Evolutionary conservation across 2,888 invertebrate species (phyloP).

Genomic region (Blastobasis lacticolella): DNA sequence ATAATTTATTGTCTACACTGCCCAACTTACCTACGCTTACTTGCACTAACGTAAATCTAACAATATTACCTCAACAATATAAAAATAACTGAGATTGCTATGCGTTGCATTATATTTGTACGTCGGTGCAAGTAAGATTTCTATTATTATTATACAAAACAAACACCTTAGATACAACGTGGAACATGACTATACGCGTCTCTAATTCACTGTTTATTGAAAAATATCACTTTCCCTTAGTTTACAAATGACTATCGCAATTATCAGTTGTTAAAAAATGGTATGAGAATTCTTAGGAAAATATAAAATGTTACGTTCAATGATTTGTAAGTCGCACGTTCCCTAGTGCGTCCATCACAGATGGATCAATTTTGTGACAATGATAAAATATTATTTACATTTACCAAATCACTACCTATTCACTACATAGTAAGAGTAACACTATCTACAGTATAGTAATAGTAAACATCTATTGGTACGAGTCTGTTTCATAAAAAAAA

Average conservation of each 20-base stretch:
- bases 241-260: too few species aligned
- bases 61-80: too few species aligned
- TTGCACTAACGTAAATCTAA: constrained; percentile 1
- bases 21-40: constrained; percentile 18
- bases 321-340: background rate
- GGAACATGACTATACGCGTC: too few species aligned
- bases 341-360: constrained; percentile 31
- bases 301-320: background rate
- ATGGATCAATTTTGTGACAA: constrained; percentile 39
- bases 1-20: constrained; percentile 42
- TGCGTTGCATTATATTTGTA: too few species aligned
- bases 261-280: too few species aligned
- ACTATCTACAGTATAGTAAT: constrained; percentile 35
- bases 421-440: constrained; percentile 32
- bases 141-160: too few species aligned
- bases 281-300: too few species aligned
- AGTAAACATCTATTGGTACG: constrained; percentile 36
- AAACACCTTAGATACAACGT: too few species aligned
- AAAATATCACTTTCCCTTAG: too few species aligned
- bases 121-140: too few species aligned
- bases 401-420: background rate
- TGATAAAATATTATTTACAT: constrained; percentile 24
- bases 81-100: too few species aligned
- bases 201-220: too few species aligned
- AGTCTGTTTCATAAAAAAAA: background rate